phyloP scores from a whole-genome alignment of 1,140 invertebrate species.

The Archegozetes longisetosus region DNA sequence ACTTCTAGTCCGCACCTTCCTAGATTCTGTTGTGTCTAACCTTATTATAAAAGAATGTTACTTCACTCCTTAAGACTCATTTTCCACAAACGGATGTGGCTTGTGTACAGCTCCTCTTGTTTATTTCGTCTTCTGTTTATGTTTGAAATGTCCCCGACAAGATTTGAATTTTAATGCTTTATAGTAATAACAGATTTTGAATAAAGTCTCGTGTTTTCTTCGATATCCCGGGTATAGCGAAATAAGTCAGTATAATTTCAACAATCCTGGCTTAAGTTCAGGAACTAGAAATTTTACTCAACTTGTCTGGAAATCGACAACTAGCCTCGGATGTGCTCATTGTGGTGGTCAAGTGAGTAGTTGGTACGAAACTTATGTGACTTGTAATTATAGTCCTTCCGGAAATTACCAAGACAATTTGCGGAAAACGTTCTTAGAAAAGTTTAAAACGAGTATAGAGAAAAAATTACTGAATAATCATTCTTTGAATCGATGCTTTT shows the following conservation, averaged over 20 bases:
- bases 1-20: no score
- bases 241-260: slow-evolving; percentile 3
- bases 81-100: no score
- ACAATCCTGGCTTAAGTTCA: not conserved
- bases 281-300: slow-evolving; percentile 67
- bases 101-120: no score
- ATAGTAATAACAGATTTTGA: not conserved
- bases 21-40: no score
- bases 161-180: not conserved
- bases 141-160: not conserved
- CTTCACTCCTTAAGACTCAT: no score
- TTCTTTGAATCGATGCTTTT: no score
- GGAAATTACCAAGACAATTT: no score
- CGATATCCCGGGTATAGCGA: slow-evolving; percentile 7
- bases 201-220: not conserved
- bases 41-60: no score
- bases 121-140: no score
- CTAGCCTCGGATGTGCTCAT: slow-evolving; percentile 57
- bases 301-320: slow-evolving; percentile 64
- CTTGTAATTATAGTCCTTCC: slow-evolving; percentile 54
- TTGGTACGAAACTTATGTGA: not conserved
- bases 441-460: no score
- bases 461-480: no score
- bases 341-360: not conserved
- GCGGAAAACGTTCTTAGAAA: no score